These are phyloP conservation scores for Pterophyllum scalare DNA, from an alignment of 2,113 vertebrate genomes.

Conservation along the genomic window DNA sequence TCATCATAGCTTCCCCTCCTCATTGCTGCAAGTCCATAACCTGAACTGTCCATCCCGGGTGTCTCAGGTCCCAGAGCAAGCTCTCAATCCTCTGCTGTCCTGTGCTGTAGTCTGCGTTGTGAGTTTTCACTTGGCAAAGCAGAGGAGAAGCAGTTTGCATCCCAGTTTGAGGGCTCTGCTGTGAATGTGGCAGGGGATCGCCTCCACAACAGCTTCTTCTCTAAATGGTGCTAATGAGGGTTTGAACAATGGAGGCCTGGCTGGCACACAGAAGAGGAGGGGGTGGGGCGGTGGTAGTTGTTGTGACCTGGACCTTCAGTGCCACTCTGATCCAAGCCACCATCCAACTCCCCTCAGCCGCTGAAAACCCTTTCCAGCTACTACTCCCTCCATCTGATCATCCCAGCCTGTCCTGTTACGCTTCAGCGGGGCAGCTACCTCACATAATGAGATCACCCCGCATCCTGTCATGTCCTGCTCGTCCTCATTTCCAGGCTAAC, in stretches of 20 bases:
- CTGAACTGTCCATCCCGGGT: constrained; percentile 42
- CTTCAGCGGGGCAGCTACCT: constrained; percentile 50
- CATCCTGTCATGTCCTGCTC: constrained; percentile 21
- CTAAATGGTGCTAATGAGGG: constrained; percentile 73
- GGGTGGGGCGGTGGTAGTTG: constrained; percentile 29
- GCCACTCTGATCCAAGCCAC: background rate
- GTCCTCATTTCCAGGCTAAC: constrained; percentile 61
- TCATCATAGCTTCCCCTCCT: constrained; percentile 79
- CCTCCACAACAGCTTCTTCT: constrained; percentile 37
- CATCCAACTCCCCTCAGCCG: background rate
- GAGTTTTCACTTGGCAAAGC: background rate
- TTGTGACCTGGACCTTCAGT: constrained; percentile 48
- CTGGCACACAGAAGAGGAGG: constrained; percentile 50
- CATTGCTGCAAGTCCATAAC: constrained; percentile 37
- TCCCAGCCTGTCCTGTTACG: constrained; percentile 45
- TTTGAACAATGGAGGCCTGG: constrained; percentile 59
- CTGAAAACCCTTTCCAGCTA: background rate
- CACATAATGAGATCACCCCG: constrained; percentile 58
- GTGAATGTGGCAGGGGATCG: background rate
- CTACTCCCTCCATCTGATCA: background rate
- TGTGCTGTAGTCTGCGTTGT: background rate
- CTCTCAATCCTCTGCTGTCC: background rate
- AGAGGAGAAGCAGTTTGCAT: background rate
- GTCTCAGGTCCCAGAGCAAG: background rate
- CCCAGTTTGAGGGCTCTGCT: constrained; percentile 5